Percentiles rank a stretch among this genome's conserved stretches.
phyloP scores from a whole-genome alignment of 2,113 vertebrate species.

The Saiga tatarica region DNA sequence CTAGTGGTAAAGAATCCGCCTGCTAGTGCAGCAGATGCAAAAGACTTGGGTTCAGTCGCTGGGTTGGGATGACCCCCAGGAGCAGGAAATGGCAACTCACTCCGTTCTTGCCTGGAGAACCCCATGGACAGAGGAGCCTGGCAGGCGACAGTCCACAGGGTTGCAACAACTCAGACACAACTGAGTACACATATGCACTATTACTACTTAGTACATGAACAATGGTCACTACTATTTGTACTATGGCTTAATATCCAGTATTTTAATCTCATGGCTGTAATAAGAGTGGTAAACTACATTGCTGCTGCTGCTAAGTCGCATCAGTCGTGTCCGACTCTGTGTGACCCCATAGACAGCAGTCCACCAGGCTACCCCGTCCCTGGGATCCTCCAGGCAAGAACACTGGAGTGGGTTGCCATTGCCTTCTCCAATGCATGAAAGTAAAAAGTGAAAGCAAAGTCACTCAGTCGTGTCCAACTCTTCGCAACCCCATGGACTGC shows the following conservation, averaged over 20 bases:
- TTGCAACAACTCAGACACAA: background rate
- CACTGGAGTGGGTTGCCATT: no score
- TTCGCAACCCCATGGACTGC: no score
- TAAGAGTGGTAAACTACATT: background rate
- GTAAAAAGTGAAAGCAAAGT: no score
- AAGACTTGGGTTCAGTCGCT: background rate
- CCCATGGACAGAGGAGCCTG: background rate
- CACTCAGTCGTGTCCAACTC: no score
- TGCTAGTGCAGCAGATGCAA: background rate
- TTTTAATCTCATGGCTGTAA: background rate
- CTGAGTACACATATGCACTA: background rate
- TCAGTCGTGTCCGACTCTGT: no score
- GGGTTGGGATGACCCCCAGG: background rate
- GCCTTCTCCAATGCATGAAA: no score
- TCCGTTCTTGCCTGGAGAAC: background rate
- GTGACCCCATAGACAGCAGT: no score
- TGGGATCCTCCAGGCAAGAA: no score
- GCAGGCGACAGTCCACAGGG: rapidly evolving
- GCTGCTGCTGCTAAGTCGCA: no score
- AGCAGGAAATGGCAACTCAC: background rate
- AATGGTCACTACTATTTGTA: background rate
- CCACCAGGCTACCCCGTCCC: no score
- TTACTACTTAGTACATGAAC: background rate
- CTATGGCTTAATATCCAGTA: background rate
- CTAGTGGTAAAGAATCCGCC: background rate